Evolutionary conservation across 1,140 invertebrate genomes (phyloP).

Genomic region (Plectrocnemia conspersa): DNA sequence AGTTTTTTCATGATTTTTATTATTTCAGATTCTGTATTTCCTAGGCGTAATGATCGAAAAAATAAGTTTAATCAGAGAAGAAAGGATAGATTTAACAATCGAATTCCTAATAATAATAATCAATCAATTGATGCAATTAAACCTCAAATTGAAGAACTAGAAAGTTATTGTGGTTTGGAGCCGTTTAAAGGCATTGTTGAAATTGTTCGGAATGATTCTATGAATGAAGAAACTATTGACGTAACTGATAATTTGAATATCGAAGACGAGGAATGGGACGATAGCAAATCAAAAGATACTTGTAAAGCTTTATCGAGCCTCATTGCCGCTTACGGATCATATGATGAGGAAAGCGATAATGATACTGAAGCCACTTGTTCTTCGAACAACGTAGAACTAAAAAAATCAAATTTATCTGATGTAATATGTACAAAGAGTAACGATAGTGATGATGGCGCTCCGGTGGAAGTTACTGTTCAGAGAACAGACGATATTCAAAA

Average conservation of each 20-base stretch:
- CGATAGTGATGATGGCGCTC: slow-evolving; percentile 43
- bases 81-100: slow-evolving; percentile 1
- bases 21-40: too few relatives aligned
- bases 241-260: slow-evolving; percentile 33
- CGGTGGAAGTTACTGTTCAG: slow-evolving; percentile 45
- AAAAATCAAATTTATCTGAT: background rate
- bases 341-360: slow-evolving; percentile 42
- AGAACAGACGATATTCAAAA: slow-evolving; percentile 18
- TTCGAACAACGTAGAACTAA: slow-evolving; percentile 16
- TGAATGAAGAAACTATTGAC: slow-evolving; percentile 7
- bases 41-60: slow-evolving; percentile 1
- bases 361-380: slow-evolving; percentile 41
- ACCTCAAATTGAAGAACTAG: slow-evolving; percentile 37
- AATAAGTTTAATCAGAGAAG: background rate
- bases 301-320: slow-evolving; percentile 52
- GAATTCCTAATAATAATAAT: background rate
- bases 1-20: too few relatives aligned
- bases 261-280: slow-evolving; percentile 39
- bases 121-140: too few relatives aligned
- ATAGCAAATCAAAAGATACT: slow-evolving; percentile 16
- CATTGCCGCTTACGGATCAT: slow-evolving; percentile 52
- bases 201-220: slow-evolving; percentile 30
- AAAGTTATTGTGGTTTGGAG: slow-evolving; percentile 42
- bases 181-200: slow-evolving; percentile 42
- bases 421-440: background rate